Evolutionary conservation across 2,113 vertebrate genomes (phyloP).

Genomic region (Bufo bufo): DNA sequence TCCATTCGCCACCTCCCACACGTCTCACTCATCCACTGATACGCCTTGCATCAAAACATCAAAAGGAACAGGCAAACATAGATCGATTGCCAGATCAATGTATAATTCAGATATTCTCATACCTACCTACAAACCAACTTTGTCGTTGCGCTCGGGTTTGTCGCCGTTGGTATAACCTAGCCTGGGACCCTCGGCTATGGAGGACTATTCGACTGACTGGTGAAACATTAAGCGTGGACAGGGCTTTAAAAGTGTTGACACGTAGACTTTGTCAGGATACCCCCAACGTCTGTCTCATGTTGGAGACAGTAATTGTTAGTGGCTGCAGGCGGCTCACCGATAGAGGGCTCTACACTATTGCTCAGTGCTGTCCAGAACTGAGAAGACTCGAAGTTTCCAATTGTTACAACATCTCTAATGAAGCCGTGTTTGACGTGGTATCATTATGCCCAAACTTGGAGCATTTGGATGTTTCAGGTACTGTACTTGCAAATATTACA

Average conservation of each 20-base stretch:
- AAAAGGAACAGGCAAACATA: slow-evolving; percentile 79
- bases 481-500: not conserved
- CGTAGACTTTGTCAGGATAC: slow-evolving; percentile 96
- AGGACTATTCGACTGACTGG: slow-evolving; percentile 85
- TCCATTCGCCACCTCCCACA: slow-evolving; percentile 85
- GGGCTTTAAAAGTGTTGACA: slow-evolving; percentile 91
- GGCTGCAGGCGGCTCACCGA: slow-evolving; percentile 95
- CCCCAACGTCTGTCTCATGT: slow-evolving; percentile 94
- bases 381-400: slow-evolving; percentile 88
- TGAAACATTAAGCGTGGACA: slow-evolving; percentile 91
- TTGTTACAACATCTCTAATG: slow-evolving; percentile 95
- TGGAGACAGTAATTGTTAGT: slow-evolving; percentile 89
- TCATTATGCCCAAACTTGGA: slow-evolving; percentile 95
- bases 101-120: slow-evolving; percentile 88
- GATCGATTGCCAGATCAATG: slow-evolving; percentile 87
- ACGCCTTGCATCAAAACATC: slow-evolving; percentile 77
- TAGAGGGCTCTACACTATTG: slow-evolving; percentile 91
- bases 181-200: slow-evolving; percentile 97
- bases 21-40: slow-evolving; percentile 81
- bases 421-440: slow-evolving; percentile 93
- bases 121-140: slow-evolving; percentile 93
- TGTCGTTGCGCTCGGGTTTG: slow-evolving; percentile 92
- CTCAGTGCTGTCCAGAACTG: slow-evolving; percentile 94
- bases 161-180: slow-evolving; percentile 95
- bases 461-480: slow-evolving; percentile 96